A percentile compares a stretch with the other conserved stretches of the same genome.
phyloP scores from a whole-genome alignment of 2,113 vertebrate species.

The Elaphurus davidianus region DNA sequence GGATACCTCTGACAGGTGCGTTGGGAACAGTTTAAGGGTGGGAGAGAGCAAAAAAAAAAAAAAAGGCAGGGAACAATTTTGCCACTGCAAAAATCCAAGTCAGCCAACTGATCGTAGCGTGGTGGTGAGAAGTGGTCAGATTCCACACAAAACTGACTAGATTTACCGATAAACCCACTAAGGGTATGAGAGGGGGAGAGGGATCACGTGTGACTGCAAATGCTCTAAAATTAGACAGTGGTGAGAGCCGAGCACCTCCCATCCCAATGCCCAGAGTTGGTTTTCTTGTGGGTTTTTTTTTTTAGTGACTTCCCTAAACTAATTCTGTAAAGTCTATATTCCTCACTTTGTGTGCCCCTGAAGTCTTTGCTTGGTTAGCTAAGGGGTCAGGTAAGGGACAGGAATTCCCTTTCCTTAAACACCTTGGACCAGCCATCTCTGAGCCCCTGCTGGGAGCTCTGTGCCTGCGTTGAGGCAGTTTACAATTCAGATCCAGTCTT shows the following conservation, averaged over 20 bases:
- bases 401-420: not conserved
- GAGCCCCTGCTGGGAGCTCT: not conserved
- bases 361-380: not conserved
- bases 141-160: not conserved
- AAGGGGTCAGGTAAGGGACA: not conserved
- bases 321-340: not conserved
- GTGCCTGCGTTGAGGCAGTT: not conserved
- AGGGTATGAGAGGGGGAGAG: not conserved
- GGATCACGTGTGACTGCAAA: not conserved
- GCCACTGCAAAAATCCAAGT: not conserved
- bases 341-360: not conserved
- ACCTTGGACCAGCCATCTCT: not conserved
- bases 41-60: not conserved
- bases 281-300: not conserved
- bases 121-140: not conserved
- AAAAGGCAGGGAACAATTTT: not conserved
- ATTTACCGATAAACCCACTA: not conserved
- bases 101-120: not conserved
- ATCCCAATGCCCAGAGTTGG: not conserved
- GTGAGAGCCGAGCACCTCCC: not conserved
- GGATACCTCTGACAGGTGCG: not conserved
- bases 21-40: not conserved
- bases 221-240: not conserved
- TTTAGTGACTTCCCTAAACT: not conserved
- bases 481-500: not conserved